Evolutionary conservation across 2,797 vertebrate species (phyloP), one percentile per base, ranked within the genome.

Genomic region (Graptemys geographica): DNA sequence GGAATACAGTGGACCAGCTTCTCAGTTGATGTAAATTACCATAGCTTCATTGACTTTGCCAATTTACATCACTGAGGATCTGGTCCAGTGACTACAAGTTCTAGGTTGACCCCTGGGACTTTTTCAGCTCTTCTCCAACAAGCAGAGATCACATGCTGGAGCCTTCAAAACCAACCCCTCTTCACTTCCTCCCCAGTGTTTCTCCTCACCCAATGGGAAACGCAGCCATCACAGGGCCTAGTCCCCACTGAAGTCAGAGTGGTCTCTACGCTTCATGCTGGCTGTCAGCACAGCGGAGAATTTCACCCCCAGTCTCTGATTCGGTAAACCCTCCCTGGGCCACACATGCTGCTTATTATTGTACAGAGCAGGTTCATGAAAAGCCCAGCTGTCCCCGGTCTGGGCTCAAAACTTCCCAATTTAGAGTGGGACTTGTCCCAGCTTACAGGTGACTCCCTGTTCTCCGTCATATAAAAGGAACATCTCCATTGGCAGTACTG

Each of bases 291-390:
- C 59, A 90, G 92, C 83, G 94, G 96, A 93, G 47, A 18, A 90
- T 92, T 95, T 79, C 83, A 83, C 0, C 87, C 90, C 72, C 79
- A 53, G 3, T 86, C 52, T 92, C 89, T 96, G 86, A 76, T 91
- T 88, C 28, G 69, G 84, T 91, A 96, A 92, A 90, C 27, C 81
- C 56, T 96, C 88, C 86, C 92, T 59, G 1, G 96, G 96, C 96
- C 96, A 97, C 97, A 96, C 95, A 96, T 86, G 95, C 92, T 95
- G 96, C 86, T 95, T 91, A 88, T 96, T 97, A 95, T 96, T 96
- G 86, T 93, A 94, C 89, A 93, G 47, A 31, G 88, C 94, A 8
- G 57, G 93, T 90, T 88, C 93, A 90, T 72, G 93, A 96, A 88
- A 93, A 88, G 88, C 89, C 93, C 96, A 96, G 79, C 95, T 95